Evolutionary conservation across 1,140 invertebrate species (phyloP).

Genomic region (Medauroidea extradentata): DNA sequence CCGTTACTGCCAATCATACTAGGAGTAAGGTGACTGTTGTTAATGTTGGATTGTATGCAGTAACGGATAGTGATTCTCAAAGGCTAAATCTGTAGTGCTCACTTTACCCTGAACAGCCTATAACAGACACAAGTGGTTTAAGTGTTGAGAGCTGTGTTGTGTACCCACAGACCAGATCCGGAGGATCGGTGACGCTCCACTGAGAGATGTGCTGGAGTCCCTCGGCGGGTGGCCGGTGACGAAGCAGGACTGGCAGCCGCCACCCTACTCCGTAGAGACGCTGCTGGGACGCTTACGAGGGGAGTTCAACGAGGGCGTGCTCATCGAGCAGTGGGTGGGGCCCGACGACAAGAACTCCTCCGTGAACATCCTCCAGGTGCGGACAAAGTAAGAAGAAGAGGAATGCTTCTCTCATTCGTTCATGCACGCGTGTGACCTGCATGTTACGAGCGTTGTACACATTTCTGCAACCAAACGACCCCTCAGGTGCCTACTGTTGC

Average conservation of each 20-base stretch:
- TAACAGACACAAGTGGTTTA: too few relatives aligned
- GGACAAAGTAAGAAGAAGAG: constrained; percentile 46
- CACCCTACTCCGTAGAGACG: constrained; percentile 53
- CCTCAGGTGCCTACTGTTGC: too few relatives aligned
- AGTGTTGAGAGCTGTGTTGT: too few relatives aligned
- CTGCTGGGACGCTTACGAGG: constrained; percentile 64
- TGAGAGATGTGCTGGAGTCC: constrained; percentile 53
- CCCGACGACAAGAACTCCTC: constrained; percentile 84
- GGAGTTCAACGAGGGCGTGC: constrained; percentile 67
- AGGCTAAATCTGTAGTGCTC: too few relatives aligned
- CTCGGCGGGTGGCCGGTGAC: constrained; percentile 78
- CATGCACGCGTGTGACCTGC: too few relatives aligned
- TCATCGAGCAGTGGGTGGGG: constrained; percentile 76
- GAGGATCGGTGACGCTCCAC: constrained; percentile 58
- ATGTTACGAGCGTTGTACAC: too few relatives aligned
- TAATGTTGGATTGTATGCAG: too few relatives aligned
- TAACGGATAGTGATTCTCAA: too few relatives aligned
- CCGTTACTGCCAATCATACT: too few relatives aligned
- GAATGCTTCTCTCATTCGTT: neutral
- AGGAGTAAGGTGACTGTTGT: too few relatives aligned
- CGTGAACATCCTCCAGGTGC: constrained; percentile 80
- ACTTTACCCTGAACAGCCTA: too few relatives aligned
- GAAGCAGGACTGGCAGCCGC: constrained; percentile 56
- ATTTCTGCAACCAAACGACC: too few relatives aligned
- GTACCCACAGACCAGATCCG: constrained; percentile 68